Evolutionary conservation across 2,888 invertebrate species (phyloP).

Genomic region (Mythimna impura): DNA sequence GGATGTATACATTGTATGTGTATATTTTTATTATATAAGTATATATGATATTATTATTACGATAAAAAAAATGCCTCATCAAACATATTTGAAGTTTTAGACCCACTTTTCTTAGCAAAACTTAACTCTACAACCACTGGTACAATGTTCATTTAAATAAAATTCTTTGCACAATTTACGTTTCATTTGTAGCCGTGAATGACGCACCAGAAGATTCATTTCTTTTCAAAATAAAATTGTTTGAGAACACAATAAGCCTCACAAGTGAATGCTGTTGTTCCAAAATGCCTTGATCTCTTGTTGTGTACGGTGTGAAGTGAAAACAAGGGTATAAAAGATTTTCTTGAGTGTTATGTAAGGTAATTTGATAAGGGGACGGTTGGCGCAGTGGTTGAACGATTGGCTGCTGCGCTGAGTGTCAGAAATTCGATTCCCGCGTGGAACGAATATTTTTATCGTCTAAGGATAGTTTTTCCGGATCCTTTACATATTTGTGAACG

Average conservation of each 20-base stretch:
- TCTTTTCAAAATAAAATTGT: slow-evolving; percentile 26
- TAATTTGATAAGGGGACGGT: neutral
- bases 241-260: slow-evolving; percentile 33
- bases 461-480: no score
- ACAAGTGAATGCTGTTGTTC: slow-evolving; percentile 37
- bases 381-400: no score
- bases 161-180: slow-evolving; percentile 19
- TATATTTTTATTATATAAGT: no score
- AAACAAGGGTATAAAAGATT: neutral
- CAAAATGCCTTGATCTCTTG: slow-evolving; percentile 23
- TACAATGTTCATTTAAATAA: neutral
- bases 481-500: no score
- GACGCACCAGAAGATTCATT: slow-evolving; percentile 12
- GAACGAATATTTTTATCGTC: no score
- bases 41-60: no score
- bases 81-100: neutral
- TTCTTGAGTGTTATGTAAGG: slow-evolving; percentile 5
- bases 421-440: no score
- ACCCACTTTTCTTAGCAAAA: neutral
- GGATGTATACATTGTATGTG: no score
- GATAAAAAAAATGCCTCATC: no score
- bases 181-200: neutral
- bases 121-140: neutral
- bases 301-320: slow-evolving; percentile 14
- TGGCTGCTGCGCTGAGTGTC: no score